Conservation (phyloP, 2,888 invertebrate genomes). For the Rotaria socialis region DNA sequence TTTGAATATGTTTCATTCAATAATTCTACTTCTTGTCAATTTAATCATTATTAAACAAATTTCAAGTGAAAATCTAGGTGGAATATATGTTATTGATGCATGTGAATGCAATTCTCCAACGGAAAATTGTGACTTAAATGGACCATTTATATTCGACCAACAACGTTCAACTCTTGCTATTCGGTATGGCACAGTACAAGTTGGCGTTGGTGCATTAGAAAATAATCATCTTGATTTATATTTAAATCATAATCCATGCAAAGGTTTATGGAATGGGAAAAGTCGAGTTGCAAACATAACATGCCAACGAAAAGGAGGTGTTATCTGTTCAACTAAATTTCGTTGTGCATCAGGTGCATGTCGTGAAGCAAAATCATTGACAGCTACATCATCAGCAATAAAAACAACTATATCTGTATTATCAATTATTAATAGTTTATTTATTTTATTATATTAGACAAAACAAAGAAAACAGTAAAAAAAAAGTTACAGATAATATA, state of each 20-base stretch:
- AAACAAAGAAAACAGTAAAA: neutral
- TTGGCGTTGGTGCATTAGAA: neutral
- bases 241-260: slow-evolving; percentile 15
- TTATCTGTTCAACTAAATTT: neutral
- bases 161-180: slow-evolving; percentile 4
- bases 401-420: neutral
- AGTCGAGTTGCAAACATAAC: neutral
- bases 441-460: neutral
- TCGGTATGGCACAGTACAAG: neutral
- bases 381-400: neutral
- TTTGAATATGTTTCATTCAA: neutral
- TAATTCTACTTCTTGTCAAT: neutral
- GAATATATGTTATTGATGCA: neutral
- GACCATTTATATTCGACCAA: slow-evolving; percentile 9
- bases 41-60: neutral
- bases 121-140: neutral
- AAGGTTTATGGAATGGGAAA: neutral
- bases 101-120: slow-evolving; percentile 10
- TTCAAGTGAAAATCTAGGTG: neutral
- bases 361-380: neutral
- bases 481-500: neutral
- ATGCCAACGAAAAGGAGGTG: neutral
- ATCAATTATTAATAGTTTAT: neutral
- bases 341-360: slow-evolving; percentile 2
- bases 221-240: neutral